These are phyloP conservation scores for Ambastaia sidthimunki DNA, from an alignment of 2,797 vertebrate species.

Conservation along the genomic window DNA sequence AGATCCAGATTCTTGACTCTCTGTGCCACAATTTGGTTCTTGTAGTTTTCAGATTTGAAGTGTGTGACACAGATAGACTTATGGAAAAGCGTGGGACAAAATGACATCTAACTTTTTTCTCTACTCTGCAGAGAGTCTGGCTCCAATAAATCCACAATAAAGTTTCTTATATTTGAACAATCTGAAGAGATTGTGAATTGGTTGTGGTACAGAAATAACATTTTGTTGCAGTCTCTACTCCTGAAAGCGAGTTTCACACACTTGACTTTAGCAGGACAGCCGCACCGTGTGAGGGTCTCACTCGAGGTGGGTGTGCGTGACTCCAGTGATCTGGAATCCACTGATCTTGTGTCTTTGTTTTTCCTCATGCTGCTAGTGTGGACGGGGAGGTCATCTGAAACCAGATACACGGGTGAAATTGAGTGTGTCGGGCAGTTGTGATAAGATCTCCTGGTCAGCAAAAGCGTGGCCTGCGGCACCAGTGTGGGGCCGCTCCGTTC, in stretches of 20 bases:
- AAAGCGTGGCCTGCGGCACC: constrained; percentile 29
- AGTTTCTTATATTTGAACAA: not conserved
- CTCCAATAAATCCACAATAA: not conserved
- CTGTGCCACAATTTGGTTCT: too few relatives aligned
- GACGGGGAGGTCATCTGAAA: constrained; percentile 46
- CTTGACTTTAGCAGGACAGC: too few relatives aligned
- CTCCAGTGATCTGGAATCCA: constrained; percentile 3
- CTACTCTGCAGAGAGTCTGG: not conserved
- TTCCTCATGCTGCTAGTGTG: constrained; percentile 46
- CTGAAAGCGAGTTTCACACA: not conserved
- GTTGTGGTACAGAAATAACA: not conserved
- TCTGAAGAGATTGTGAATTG: not conserved
- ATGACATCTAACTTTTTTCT: not conserved
- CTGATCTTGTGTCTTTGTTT: constrained; percentile 54
- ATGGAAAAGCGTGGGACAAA: not conserved
- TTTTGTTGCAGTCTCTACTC: not conserved
- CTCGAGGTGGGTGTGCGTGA: not conserved
- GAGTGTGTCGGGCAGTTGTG: constrained; percentile 54
- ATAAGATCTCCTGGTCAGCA: constrained; percentile 58
- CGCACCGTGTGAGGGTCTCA: not conserved
- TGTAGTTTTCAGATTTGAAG: not conserved
- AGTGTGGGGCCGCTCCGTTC: constrained; percentile 61
- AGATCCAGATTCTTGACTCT: not conserved
- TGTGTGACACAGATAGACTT: not conserved
- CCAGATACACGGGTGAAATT: constrained; percentile 52